Evolutionary conservation across 2,113 vertebrate genomes (phyloP).

Genomic region (Paramormyrops kingsleyae): DNA sequence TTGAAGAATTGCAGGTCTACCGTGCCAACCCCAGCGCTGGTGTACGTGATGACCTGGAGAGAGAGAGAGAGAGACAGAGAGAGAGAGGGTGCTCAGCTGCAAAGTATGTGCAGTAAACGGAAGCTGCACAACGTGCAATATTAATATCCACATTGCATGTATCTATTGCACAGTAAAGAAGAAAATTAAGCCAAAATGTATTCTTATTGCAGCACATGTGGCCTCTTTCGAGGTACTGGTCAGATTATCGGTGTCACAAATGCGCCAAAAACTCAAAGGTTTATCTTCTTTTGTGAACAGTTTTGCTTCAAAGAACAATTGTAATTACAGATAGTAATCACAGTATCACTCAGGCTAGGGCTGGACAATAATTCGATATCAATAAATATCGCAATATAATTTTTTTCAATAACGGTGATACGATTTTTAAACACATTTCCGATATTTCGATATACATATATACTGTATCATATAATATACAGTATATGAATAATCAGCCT

Average conservation of each 20-base stretch:
- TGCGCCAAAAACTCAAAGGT: constrained; percentile 33
- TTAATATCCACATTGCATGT: neutral
- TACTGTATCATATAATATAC: too few relatives aligned
- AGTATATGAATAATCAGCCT: too few relatives aligned
- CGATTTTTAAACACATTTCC: too few relatives aligned
- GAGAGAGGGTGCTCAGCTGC: neutral
- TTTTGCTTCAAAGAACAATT: constrained; percentile 27
- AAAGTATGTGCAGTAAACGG: neutral
- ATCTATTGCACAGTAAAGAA: neutral
- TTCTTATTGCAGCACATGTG: neutral
- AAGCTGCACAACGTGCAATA: neutral
- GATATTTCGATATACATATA: too few relatives aligned
- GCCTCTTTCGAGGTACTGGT: neutral
- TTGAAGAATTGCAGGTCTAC: constrained; percentile 35
- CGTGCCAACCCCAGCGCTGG: constrained; percentile 23
- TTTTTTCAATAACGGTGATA: too few relatives aligned
- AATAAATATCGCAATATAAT: too few relatives aligned
- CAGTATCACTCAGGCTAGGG: too few relatives aligned
- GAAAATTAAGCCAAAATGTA: neutral
- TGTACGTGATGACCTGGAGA: constrained; percentile 65
- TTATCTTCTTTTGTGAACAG: constrained; percentile 35
- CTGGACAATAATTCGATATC: too few relatives aligned
- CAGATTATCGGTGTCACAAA: constrained; percentile 41
- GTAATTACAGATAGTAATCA: neutral
- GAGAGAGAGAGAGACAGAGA: neutral